Base-by-base conservation (phyloP, 2,113 vertebrate species). In the Hippocampus barbouri region DNA sequence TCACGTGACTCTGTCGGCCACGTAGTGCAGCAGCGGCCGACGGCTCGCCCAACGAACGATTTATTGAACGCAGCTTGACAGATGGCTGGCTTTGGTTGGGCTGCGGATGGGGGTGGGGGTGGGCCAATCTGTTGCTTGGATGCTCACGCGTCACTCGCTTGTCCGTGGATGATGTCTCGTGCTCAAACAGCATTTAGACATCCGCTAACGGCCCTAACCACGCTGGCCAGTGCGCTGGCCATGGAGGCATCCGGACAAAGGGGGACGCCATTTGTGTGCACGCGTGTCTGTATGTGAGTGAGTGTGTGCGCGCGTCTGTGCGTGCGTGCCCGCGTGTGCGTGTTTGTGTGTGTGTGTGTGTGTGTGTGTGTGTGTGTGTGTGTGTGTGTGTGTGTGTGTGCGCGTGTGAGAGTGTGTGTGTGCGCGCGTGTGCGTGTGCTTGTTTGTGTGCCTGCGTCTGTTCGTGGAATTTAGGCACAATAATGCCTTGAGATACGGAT, bases 61-160 rank as follows among this genome's bases (percentile, higher is more conserved):
- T 86, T 86, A 85, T 86, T 83, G 77, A 80, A 78, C 74, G 8
- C 73, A 77, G 61, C 66, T 67, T 69, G 87, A 89, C 91, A 93
- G 91, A 93, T 92, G 92, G 92, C 68, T 76, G 73, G 65, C 47
- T 78, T 66, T 82, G 80, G 69, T 81, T 85, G 87, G 82, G 73
- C 18, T 51, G 74, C 38, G 62, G 63, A 15, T 66, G 78, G 67
- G 66, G 7, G 5, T 21, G 53, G 60, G 68, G 61, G 66, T 60
- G 14, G 74, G 87, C 77, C 70, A 84, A 91, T 92, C 88, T 91
- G 89, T 90, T 91, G 87, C 87, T 88, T 90, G 87, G 81, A 81
- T 82, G 83, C 79, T 82, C 85, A 83, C 82, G 85, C 89, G 85
- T 85, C 87, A 87, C 82, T 81, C 75, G 76, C 82, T 85, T 77